Evolutionary conservation across 2,113 vertebrate species (phyloP).

Genomic region (Stigmatopora nigra): DNA sequence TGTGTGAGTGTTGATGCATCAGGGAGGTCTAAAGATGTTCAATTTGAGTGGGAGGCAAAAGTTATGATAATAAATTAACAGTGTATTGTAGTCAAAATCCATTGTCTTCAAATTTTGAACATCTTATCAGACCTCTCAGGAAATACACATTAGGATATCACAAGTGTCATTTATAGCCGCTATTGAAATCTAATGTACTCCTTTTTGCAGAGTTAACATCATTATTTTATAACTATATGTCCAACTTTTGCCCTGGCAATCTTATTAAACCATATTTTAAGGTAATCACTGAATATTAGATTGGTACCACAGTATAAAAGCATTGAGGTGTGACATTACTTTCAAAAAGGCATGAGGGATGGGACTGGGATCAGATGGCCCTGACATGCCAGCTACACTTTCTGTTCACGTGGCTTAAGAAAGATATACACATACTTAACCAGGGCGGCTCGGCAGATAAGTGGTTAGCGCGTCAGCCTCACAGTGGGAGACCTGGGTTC

Average conservation of each 20-base stretch:
- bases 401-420: constrained; percentile 58
- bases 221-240: constrained; percentile 25
- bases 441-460: too few relatives aligned
- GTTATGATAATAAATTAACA: constrained; percentile 51
- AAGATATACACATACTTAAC: constrained; percentile 48
- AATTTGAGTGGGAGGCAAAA: constrained; percentile 60
- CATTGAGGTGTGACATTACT: constrained; percentile 59
- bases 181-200: constrained; percentile 23
- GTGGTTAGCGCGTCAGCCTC: too few relatives aligned
- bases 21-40: constrained; percentile 41
- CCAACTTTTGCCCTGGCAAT: constrained; percentile 21
- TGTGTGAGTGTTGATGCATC: constrained; percentile 11
- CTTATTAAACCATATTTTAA: constrained; percentile 48
- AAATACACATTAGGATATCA: constrained; percentile 8
- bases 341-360: constrained; percentile 49
- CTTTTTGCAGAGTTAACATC: constrained; percentile 30
- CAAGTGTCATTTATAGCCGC: constrained; percentile 13
- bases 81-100: constrained; percentile 41
- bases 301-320: constrained; percentile 48
- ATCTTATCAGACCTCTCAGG: constrained; percentile 5
- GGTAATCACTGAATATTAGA: constrained; percentile 50
- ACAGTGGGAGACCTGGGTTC: too few relatives aligned
- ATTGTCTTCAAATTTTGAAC: constrained; percentile 29
- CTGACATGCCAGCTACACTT: constrained; percentile 61
- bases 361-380: constrained; percentile 57